These are phyloP conservation scores for Halichondria panicea DNA, from an alignment of 37 sponge, comb jelly and placozoan genomes.

Conservation along the genomic window DNA sequence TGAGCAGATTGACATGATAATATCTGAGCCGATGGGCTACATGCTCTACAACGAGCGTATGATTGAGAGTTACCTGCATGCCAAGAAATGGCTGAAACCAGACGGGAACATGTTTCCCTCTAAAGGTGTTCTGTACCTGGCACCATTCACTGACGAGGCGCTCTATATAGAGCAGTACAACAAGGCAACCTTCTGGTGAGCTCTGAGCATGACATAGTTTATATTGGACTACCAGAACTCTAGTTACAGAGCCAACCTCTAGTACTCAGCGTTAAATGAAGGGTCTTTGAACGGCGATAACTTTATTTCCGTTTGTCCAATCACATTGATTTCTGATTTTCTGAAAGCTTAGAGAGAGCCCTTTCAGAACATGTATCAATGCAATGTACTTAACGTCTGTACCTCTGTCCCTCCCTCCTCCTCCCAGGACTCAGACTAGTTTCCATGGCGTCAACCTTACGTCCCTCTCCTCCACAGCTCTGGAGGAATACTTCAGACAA, in stretches of 20 bases:
- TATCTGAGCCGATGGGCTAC: slow-evolving; percentile 99
- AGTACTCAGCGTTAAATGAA: no score
- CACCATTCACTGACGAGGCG: slow-evolving; percentile 95
- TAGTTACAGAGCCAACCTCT: no score
- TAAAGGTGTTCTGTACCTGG: slow-evolving; percentile 82
- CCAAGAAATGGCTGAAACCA: slow-evolving; percentile 94
- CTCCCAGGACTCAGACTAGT: slow-evolving; percentile 74
- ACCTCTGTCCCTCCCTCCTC: slow-evolving; percentile 13
- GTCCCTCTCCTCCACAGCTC: slow-evolving; percentile 59
- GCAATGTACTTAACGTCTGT: neutral
- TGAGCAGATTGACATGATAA: slow-evolving; percentile 90
- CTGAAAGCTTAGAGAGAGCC: no score
- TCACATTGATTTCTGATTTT: no score
- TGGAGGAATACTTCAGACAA: slow-evolving; percentile 93
- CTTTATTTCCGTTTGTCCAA: no score
- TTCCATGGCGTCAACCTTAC: slow-evolving; percentile 94
- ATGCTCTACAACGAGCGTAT: slow-evolving; percentile 97
- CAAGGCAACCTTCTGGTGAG: slow-evolving; percentile 91
- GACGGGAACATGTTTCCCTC: slow-evolving; percentile 95
- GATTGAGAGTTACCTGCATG: slow-evolving; percentile 94
- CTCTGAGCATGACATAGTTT: neutral
- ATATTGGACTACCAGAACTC: neutral
- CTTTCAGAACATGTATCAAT: no score
- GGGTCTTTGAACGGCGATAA: no score
- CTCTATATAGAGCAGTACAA: slow-evolving; percentile 83